phyloP scores from a whole-genome alignment of 2,113 vertebrate species.

The Chaetops frenatus region DNA sequence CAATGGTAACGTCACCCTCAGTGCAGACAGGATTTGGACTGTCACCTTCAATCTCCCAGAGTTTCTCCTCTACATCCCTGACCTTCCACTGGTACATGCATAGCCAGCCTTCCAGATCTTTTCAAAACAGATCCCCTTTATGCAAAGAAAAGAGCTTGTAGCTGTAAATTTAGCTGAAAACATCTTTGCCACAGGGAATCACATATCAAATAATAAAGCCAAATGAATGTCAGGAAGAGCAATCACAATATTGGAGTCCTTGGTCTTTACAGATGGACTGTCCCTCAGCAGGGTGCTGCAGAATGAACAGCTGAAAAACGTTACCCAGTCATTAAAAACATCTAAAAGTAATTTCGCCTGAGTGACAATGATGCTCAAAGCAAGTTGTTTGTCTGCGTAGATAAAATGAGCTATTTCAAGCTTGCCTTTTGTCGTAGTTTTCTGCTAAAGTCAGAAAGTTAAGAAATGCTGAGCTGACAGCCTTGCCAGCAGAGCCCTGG shows the following conservation, averaged over 20 bases:
- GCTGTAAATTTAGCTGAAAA: background rate
- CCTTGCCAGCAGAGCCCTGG: background rate
- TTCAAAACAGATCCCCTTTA: background rate
- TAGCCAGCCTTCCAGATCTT: background rate
- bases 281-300: background rate
- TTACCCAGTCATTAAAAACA: background rate
- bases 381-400: conserved; percentile 18
- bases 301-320: background rate
- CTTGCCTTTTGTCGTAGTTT: background rate
- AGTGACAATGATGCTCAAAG: conserved; percentile 18
- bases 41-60: background rate
- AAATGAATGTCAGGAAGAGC: background rate
- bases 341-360: conserved; percentile 35
- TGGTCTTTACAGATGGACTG: background rate
- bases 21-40: background rate
- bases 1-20: background rate
- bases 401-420: conserved; percentile 14
- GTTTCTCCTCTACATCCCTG: background rate
- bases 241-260: background rate
- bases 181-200: background rate
- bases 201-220: background rate
- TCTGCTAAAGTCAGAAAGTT: background rate
- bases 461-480: background rate
- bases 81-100: background rate
- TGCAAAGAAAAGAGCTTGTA: background rate